Percentiles rank a stretch among this genome's conserved stretches.
Conservation (phyloP, 2,797 vertebrate species). For the Hirundo rustica region DNA sequence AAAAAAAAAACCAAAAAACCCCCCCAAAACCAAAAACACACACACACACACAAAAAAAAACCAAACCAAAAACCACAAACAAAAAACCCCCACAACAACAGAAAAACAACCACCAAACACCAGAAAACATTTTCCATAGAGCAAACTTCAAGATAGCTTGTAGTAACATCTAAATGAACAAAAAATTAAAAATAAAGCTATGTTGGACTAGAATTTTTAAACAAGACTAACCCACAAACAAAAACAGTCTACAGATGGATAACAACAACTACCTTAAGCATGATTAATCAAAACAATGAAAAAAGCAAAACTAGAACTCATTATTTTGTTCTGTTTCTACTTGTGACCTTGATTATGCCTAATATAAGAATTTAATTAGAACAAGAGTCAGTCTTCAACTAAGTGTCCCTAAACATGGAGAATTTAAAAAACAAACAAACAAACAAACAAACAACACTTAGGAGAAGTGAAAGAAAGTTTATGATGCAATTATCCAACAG, state of each 20-base stretch:
- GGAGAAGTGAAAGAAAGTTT: neutral
- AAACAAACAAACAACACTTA: neutral
- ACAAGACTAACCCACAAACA: neutral
- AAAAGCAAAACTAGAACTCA: neutral
- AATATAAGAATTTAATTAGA: neutral
- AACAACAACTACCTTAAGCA: neutral
- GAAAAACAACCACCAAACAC: neutral
- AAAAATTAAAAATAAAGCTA: neutral
- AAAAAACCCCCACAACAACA: no score
- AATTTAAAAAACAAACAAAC: neutral
- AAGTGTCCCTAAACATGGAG: neutral
- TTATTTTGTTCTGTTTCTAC: neutral
- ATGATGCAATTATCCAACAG: neutral
- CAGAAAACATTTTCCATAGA: neutral
- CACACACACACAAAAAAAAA: no score
- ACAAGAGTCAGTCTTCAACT: neutral
- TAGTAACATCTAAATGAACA: neutral
- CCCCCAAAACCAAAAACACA: no score
- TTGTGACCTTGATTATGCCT: neutral
- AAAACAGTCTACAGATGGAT: neutral
- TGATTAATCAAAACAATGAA: neutral
- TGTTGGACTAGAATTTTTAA: neutral
- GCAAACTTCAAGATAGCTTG: neutral
- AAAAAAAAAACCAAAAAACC: no score
- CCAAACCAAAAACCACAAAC: no score